Evolutionary conservation across 2,888 invertebrate genomes (phyloP).

Genomic region (Trachelus troglodyta): DNA sequence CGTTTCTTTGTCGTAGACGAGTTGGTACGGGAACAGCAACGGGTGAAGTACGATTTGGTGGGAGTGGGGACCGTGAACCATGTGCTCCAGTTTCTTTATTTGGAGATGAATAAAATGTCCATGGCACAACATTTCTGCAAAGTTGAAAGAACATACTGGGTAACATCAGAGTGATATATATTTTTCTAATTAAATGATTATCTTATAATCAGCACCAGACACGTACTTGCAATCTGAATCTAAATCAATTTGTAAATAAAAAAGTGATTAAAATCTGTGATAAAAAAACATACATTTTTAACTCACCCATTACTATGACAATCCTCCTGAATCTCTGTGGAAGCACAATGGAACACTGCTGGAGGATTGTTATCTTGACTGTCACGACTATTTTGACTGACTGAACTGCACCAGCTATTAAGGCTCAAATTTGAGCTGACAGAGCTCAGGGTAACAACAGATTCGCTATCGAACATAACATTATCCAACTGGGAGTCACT

Average conservation of each 20-base stretch:
- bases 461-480: slow-evolving; percentile 68
- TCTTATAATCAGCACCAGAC: background rate
- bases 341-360: slow-evolving; percentile 53
- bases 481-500: slow-evolving; percentile 69
- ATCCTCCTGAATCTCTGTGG: slow-evolving; percentile 55
- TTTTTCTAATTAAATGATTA: background rate
- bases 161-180: background rate
- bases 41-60: slow-evolving; percentile 71
- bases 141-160: background rate
- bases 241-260: background rate
- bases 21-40: slow-evolving; percentile 73
- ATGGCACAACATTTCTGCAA: slow-evolving; percentile 53
- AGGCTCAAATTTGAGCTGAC: slow-evolving; percentile 72
- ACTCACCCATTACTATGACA: slow-evolving; percentile 57
- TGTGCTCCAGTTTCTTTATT: slow-evolving; percentile 51
- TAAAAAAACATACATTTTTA: background rate
- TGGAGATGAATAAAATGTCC: slow-evolving; percentile 52
- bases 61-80: slow-evolving; percentile 58
- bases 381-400: slow-evolving; percentile 70
- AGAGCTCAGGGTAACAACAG: slow-evolving; percentile 57
- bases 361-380: slow-evolving; percentile 65
- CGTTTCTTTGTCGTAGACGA: slow-evolving; percentile 70
- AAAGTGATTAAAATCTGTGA: background rate
- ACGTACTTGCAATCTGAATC: background rate
- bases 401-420: slow-evolving; percentile 71